These are phyloP conservation scores for Lordiphosa andalusiaca DNA, from an alignment of 2,888 invertebrate genomes.

Conservation along the genomic window DNA sequence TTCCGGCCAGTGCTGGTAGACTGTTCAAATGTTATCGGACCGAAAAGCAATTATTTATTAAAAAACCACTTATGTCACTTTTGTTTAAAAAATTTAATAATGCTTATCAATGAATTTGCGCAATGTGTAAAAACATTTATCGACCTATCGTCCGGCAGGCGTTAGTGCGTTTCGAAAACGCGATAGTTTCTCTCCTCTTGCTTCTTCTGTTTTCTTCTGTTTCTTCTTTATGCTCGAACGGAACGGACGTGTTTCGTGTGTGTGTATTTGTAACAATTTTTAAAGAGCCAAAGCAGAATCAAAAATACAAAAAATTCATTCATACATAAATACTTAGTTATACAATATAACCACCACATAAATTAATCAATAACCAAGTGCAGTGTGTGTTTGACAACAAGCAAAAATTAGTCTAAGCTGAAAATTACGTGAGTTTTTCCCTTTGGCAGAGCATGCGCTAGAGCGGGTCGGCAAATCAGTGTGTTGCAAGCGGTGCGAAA, in stretches of 20 bases:
- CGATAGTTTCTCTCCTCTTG: too few relatives aligned
- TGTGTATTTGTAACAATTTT: conserved; percentile 4
- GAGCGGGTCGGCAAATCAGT: conserved; percentile 6
- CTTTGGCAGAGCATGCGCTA: conserved; percentile 7
- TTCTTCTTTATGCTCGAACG: too few relatives aligned
- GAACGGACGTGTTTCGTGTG: conserved; percentile 6
- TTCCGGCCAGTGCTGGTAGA: too few relatives aligned
- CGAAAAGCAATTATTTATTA: too few relatives aligned
- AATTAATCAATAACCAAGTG: not conserved
- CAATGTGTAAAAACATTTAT: too few relatives aligned
- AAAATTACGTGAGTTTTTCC: conserved; percentile 1
- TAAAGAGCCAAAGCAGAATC: not conserved
- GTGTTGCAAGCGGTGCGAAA: conserved; percentile 4
- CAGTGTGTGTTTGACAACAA: not conserved
- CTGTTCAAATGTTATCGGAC: too few relatives aligned
- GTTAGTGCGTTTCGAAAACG: too few relatives aligned
- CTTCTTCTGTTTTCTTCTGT: too few relatives aligned
- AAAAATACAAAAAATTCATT: conserved; percentile 1
- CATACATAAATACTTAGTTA: not conserved
- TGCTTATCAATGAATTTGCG: too few relatives aligned
- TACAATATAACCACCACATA: not conserved
- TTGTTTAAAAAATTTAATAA: too few relatives aligned
- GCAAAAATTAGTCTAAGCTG: not conserved
- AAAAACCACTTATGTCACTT: too few relatives aligned
- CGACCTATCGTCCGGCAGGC: too few relatives aligned